phyloP scores from a whole-genome alignment of 1,140 invertebrate species.

The Anoplolepis gracilipes region DNA sequence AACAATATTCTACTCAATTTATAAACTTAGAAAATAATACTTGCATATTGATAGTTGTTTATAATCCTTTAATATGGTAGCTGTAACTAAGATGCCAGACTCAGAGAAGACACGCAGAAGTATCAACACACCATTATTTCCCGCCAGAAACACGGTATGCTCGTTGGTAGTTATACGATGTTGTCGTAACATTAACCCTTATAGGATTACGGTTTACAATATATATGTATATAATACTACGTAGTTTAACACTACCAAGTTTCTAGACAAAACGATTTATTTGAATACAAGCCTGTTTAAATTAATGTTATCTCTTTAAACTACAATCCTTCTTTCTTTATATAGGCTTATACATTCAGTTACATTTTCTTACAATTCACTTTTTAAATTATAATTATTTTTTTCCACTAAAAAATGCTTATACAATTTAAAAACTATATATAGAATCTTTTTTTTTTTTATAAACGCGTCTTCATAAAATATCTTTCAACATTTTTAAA shows the following conservation, averaged over 20 bases:
- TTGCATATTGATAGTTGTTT: not conserved
- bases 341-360: not conserved
- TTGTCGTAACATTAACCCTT: conserved; percentile 32
- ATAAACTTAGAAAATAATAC: conserved; percentile 5
- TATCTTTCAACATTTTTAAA: too few species aligned
- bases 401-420: too few species aligned
- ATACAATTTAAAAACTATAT: too few species aligned
- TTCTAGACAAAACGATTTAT: conserved; percentile 11
- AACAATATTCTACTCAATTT: not conserved
- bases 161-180: not conserved
- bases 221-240: not conserved
- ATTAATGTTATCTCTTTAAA: not conserved
- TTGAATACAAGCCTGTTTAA: not conserved
- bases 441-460: too few species aligned
- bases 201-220: conserved; percentile 26
- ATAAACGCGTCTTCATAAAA: too few species aligned
- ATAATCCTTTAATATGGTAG: conserved; percentile 17
- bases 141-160: conserved; percentile 5
- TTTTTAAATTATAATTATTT: not conserved
- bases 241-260: not conserved
- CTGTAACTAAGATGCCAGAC: conserved; percentile 5
- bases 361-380: not conserved
- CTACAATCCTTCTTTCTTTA: not conserved
- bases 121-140: conserved; percentile 38
- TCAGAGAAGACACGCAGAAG: conserved; percentile 11